Evolutionary conservation across 2,888 invertebrate species (phyloP), one percentile per base, ranked within the genome.

Genomic region (Andrena hattorfiana): DNA sequence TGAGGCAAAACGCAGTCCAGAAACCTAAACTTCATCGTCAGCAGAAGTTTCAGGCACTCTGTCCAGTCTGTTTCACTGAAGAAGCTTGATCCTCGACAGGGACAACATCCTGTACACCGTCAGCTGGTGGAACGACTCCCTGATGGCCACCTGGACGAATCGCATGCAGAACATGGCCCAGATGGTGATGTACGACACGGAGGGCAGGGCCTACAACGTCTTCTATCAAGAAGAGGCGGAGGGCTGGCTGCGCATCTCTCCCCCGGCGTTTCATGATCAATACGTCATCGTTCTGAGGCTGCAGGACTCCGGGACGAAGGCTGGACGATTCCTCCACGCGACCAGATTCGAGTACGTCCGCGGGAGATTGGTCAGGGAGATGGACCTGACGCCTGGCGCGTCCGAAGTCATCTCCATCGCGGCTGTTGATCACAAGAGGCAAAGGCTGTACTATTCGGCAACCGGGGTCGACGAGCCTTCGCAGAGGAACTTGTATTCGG

Each of bases 131-230:
- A 96, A 96, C 30, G 95, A 95, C 0, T 95, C 96, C 35, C 92
- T 98, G 0, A 94, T 96, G 0, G 96, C 97, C 0, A 95, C 97
- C 5, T 98, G 98, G 97, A 95, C 98, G 74, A 98, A 98, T 93
- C 95, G 99, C 71, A 95, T 97, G 30, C 99, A 99, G 94, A 99
- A 96, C 92, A 90, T 95, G 69, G 95, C 96, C 49, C 94, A 96
- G 28, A 91, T 96, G 59, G 95, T 96, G 16, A 94, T 96, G 32
- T 97, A 97, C 91, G 94, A 95, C 72, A 85, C 94, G 8, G 88
- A 64, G 8, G 91, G 92, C 20, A 79, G 77, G 20, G 68, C 69
- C 13, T 87, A 77, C 28, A 82, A 94, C 89, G 90, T 94, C 90
- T 94, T 92, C 84, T 95, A 91, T 82, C 94, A 96, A n/a, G 92